These are phyloP conservation scores for Caenorhabditis japonica DNA, from an alignment of 2,888 invertebrate species.

Conservation along the genomic window DNA sequence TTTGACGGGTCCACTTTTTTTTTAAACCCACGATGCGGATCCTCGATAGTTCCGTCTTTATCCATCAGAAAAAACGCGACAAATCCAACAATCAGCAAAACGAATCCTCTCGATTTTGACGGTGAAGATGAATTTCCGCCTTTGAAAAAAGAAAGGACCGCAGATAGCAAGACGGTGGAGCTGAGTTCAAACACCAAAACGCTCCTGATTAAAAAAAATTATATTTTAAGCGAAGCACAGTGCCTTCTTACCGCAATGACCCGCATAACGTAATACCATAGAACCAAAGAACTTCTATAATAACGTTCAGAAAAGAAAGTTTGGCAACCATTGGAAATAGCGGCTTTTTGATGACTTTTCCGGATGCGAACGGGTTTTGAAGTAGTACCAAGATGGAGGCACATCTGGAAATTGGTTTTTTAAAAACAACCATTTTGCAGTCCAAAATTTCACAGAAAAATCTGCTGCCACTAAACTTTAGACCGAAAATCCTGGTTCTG, in stretches of 20 bases:
- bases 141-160: slow-evolving; percentile 79
- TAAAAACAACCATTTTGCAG: background rate
- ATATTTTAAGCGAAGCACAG: no score
- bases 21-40: slow-evolving; percentile 78
- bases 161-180: slow-evolving; percentile 79
- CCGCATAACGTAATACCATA: slow-evolving; percentile 81
- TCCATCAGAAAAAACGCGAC: slow-evolving; percentile 80
- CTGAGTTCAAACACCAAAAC: slow-evolving; percentile 80
- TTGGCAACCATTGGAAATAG: slow-evolving; percentile 66
- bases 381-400: slow-evolving; percentile 78
- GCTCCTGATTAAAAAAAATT: slow-evolving; percentile 70
- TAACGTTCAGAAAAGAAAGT: slow-evolving; percentile 69
- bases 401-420: slow-evolving; percentile 77
- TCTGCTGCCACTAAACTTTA: no score
- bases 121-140: slow-evolving; percentile 61
- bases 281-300: slow-evolving; percentile 80
- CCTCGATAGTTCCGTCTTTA: slow-evolving; percentile 78
- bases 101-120: slow-evolving; percentile 78
- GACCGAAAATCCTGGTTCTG: no score
- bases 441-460: background rate
- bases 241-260: slow-evolving; percentile 78
- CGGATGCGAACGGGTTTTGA: slow-evolving; percentile 79
- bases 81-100: slow-evolving; percentile 79
- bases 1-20: no score
- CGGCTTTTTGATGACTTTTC: slow-evolving; percentile 76